A percentile compares a stretch with the other conserved stretches of the same genome.
Conservation (phyloP, 2,888 invertebrate genomes). For the Hanleya hanleyi region DNA sequence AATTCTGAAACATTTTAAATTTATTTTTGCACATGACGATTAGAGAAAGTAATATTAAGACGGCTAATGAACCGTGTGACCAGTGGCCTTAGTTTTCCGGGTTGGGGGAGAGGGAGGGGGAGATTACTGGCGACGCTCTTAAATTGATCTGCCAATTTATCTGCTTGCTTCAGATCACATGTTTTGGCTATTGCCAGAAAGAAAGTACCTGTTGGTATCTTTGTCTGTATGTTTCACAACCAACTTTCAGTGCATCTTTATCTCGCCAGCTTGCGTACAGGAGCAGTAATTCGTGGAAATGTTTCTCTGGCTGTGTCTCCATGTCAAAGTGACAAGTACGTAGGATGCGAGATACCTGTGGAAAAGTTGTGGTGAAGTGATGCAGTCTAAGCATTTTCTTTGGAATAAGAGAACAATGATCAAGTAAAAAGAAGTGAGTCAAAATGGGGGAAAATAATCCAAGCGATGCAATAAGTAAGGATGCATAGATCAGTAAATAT, state of each 20-base stretch:
- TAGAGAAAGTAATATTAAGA: no score
- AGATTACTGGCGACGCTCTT: background rate
- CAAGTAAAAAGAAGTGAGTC: no score
- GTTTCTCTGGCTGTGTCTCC: background rate
- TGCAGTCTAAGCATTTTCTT: no score
- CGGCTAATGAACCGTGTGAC: background rate
- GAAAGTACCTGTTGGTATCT: background rate
- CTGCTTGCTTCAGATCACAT: background rate
- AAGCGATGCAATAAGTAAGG: background rate
- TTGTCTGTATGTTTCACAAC: background rate
- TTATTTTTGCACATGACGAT: no score
- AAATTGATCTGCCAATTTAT: background rate
- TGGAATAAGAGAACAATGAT: no score
- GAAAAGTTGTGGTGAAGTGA: background rate
- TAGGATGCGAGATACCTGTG: background rate
- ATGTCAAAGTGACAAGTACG: background rate
- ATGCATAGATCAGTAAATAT: background rate
- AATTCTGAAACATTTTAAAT: background rate
- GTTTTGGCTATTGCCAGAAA: background rate
- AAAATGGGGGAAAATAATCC: background rate
- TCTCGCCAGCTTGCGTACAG: background rate
- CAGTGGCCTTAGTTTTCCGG: no score
- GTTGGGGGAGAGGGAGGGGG: no score
- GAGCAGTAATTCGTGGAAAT: slow-evolving; percentile 1
- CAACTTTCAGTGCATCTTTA: background rate